phyloP scores from a whole-genome alignment of 2,113 vertebrate species.

The Peromyscus maniculatus region DNA sequence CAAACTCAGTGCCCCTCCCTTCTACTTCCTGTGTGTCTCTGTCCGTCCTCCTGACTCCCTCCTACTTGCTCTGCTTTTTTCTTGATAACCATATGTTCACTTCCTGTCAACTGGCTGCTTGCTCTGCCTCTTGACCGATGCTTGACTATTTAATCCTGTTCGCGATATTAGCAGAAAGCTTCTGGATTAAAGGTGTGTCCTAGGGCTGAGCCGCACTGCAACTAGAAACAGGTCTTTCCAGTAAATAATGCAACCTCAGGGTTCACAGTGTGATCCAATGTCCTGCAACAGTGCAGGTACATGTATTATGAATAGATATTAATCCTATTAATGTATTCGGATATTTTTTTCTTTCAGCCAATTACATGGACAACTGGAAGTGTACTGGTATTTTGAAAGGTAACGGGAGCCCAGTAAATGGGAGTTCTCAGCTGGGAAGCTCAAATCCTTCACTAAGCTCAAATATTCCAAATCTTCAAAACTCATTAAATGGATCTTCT shows the following conservation, averaged over 20 bases:
- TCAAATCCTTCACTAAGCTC: slow-evolving; percentile 92
- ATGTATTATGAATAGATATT: neutral
- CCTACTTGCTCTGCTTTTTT: neutral
- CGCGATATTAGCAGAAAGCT: neutral
- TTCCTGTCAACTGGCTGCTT: neutral
- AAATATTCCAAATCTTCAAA: slow-evolving; percentile 91
- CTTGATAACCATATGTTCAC: neutral
- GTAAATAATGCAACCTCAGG: neutral
- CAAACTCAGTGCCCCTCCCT: neutral
- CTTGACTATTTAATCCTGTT: neutral
- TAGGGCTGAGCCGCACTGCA: neutral
- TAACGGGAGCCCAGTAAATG: slow-evolving; percentile 96
- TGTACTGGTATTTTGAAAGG: slow-evolving; percentile 98
- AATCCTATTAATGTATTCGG: slow-evolving; percentile 34
- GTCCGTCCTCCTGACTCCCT: neutral
- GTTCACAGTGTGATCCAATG: neutral
- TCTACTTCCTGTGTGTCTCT: neutral
- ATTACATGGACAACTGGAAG: slow-evolving; percentile 99
- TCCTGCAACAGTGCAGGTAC: neutral
- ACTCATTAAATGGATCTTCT: slow-evolving; percentile 93
- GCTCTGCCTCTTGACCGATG: neutral
- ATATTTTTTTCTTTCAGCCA: slow-evolving; percentile 90
- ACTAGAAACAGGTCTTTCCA: neutral
- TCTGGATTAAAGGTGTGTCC: neutral
- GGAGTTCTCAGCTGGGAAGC: slow-evolving; percentile 92